Evolutionary conservation across 2,113 vertebrate species (phyloP).

Genomic region (Lichenostomus cassidix): DNA sequence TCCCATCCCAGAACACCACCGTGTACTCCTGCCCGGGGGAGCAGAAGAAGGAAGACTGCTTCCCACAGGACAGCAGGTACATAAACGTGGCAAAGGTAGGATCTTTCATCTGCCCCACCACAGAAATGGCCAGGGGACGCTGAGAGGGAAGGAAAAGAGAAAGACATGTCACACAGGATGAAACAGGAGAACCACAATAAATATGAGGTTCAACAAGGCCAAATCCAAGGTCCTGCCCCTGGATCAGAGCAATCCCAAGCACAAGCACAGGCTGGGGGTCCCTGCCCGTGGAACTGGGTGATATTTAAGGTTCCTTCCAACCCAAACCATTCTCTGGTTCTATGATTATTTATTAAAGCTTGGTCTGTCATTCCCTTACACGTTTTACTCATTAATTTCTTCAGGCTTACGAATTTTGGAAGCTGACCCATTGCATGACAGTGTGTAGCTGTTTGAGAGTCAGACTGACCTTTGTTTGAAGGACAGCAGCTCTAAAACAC

Average conservation of each 20-base stretch:
- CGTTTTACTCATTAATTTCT: neutral
- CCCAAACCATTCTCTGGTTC: neutral
- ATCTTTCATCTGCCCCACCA: slow-evolving; percentile 91
- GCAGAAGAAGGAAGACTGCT: slow-evolving; percentile 88
- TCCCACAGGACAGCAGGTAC: slow-evolving; percentile 85
- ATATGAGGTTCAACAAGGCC: neutral
- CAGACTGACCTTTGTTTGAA: neutral
- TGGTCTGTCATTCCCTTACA: neutral
- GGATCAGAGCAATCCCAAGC: neutral
- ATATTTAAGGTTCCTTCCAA: neutral
- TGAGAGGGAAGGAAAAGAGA: slow-evolving; percentile 47
- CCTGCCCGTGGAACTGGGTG: neutral
- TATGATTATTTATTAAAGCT: neutral
- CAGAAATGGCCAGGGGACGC: slow-evolving; percentile 86
- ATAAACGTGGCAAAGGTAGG: slow-evolving; percentile 89
- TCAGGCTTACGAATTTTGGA: neutral
- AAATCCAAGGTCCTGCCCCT: neutral
- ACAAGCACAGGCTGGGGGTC: neutral
- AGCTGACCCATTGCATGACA: neutral
- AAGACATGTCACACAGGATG: neutral
- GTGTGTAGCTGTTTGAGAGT: neutral
- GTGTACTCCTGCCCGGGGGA: slow-evolving; percentile 84
- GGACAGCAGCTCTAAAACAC: neutral
- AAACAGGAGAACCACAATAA: neutral
- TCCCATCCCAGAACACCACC: slow-evolving; percentile 90